phyloP scores from a whole-genome alignment of 2,888 invertebrate species.

The Poecilobothrus nobilitatus region DNA sequence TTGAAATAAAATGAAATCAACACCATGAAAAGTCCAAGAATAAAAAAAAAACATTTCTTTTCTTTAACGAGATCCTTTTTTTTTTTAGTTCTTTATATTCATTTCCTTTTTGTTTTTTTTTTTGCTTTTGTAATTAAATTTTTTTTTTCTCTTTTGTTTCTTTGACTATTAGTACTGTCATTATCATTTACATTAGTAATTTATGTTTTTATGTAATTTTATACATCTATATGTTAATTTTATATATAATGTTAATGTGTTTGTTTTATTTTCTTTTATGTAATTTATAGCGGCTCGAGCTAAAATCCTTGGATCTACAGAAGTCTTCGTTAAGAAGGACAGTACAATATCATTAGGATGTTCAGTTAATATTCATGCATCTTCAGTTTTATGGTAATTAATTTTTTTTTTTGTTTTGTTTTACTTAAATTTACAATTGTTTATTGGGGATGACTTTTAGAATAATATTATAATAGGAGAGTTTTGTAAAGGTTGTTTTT shows the following conservation, averaged over 20 bases:
- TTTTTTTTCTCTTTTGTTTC: neutral
- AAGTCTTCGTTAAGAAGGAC: slow-evolving; percentile 82
- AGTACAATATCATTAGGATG: slow-evolving; percentile 84
- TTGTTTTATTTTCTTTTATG: neutral
- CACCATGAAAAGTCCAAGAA: too few relatives aligned
- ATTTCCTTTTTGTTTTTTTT: too few relatives aligned
- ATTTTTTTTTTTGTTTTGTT: neutral
- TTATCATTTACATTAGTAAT: slow-evolving; percentile 2
- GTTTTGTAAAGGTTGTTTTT: too few relatives aligned
- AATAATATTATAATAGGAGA: too few relatives aligned
- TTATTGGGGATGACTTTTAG: too few relatives aligned
- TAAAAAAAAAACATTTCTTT: too few relatives aligned
- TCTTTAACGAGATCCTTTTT: too few relatives aligned
- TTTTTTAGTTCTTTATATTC: too few relatives aligned
- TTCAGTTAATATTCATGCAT: slow-evolving; percentile 78
- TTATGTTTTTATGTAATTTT: neutral
- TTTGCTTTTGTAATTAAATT: too few relatives aligned
- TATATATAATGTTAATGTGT: neutral
- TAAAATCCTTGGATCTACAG: slow-evolving; percentile 74
- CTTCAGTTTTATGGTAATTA: slow-evolving; percentile 58
- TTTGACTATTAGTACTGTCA: neutral
- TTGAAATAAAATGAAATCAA: too few relatives aligned
- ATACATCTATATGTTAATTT: too few relatives aligned
- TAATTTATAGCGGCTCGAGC: slow-evolving; percentile 68
- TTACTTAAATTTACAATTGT: neutral